Evolutionary conservation across 2,888 invertebrate genomes (phyloP).

Genomic region (Kryphioiulus occultus): DNA sequence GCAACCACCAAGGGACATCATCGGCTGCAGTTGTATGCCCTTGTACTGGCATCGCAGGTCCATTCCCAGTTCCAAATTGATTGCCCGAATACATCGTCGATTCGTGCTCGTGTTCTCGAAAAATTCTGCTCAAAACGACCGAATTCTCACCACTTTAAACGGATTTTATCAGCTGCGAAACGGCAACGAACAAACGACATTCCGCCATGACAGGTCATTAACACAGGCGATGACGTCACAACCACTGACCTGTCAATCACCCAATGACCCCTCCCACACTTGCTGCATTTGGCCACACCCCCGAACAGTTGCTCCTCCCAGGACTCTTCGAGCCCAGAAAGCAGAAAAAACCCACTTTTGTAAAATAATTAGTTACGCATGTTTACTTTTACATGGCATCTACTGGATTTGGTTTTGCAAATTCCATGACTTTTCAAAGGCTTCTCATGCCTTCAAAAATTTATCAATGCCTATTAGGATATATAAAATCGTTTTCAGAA

Average conservation of each 20-base stretch:
- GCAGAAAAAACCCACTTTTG: too few species aligned
- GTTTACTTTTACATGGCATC: too few species aligned
- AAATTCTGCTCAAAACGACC: not conserved
- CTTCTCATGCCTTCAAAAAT: too few species aligned
- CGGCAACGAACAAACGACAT: not conserved
- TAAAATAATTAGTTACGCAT: too few species aligned
- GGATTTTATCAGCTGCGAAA: not conserved
- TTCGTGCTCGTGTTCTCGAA: not conserved
- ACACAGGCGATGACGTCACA: conserved; percentile 12
- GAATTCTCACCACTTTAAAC: not conserved
- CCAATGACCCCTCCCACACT: not conserved
- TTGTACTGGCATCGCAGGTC: not conserved
- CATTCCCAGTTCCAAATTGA: conserved; percentile 41
- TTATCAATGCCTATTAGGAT: too few species aligned
- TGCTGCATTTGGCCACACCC: not conserved
- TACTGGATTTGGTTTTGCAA: too few species aligned
- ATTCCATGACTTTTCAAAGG: too few species aligned
- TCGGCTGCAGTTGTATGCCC: conserved; percentile 62
- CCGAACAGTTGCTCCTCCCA: not conserved
- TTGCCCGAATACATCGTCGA: conserved; percentile 41
- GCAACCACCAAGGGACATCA: conserved; percentile 88
- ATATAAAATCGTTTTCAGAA: too few species aligned
- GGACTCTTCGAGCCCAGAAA: too few species aligned
- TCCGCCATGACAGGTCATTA: conserved; percentile 39
- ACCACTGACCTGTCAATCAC: not conserved